Percentiles rank a stretch among this genome's conserved stretches.
Evolutionary conservation across 2,797 vertebrate genomes (phyloP).

Genomic region (Alectoris magna): DNA sequence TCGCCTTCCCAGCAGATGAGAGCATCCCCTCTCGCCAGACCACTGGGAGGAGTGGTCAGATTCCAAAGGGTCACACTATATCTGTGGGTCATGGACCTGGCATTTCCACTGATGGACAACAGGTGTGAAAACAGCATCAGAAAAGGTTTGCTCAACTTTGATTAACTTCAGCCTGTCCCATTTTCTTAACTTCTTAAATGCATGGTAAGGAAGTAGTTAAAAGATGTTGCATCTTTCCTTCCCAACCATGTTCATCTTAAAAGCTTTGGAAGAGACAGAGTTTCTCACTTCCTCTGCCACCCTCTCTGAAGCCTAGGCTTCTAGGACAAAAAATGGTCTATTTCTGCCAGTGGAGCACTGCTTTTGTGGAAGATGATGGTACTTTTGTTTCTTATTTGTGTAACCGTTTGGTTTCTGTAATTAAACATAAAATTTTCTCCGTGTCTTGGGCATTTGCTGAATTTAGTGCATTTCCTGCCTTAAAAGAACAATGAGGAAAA

Average conservation of each 20-base stretch:
- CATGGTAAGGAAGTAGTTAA: background rate
- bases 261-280: background rate
- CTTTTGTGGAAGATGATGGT: background rate
- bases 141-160: background rate
- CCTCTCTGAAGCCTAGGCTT: background rate
- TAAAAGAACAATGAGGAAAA: background rate
- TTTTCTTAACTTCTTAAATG: background rate
- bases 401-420: background rate
- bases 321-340: background rate
- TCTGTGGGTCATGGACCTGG: background rate
- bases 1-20: background rate
- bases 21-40: background rate
- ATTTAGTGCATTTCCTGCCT: background rate
- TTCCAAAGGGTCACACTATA: background rate
- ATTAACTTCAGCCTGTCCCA: background rate
- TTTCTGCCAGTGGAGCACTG: background rate
- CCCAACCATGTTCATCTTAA: background rate
- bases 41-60: background rate
- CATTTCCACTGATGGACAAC: background rate
- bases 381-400: background rate
- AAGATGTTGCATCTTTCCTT: background rate
- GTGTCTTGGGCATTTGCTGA: background rate
- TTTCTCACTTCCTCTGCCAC: background rate
- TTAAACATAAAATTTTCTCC: background rate
- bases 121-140: background rate